phyloP scores from a whole-genome alignment of 2,888 invertebrate genomes.

The Protophormia terraenovae region DNA sequence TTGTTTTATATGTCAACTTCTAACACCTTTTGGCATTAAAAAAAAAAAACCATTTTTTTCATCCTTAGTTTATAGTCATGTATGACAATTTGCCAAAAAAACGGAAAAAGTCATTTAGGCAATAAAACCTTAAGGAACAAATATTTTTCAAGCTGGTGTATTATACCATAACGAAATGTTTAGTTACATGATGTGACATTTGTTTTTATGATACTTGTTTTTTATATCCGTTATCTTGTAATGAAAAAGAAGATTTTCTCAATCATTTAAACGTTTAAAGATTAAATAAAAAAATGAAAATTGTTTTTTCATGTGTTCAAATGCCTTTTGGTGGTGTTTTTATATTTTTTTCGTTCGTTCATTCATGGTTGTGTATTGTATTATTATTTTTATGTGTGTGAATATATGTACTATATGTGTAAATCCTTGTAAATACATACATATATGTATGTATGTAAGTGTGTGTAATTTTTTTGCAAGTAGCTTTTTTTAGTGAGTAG shows the following conservation, averaged over 20 bases:
- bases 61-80: neutral
- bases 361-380: slow-evolving; percentile 1
- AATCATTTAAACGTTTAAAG: slow-evolving; percentile 60
- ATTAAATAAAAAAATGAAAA: slow-evolving; percentile 58
- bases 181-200: slow-evolving; percentile 72
- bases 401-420: no score
- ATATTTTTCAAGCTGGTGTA: slow-evolving; percentile 14
- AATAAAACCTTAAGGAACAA: slow-evolving; percentile 38
- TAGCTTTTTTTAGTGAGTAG: slow-evolving; percentile 57
- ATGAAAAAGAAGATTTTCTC: slow-evolving; percentile 69
- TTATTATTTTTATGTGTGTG: slow-evolving; percentile 17
- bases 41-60: neutral
- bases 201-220: slow-evolving; percentile 72
- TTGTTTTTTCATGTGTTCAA: slow-evolving; percentile 64
- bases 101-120: slow-evolving; percentile 55
- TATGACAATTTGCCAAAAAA: slow-evolving; percentile 58
- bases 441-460: slow-evolving; percentile 3
- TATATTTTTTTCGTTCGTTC: neutral
- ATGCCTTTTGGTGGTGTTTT: slow-evolving; percentile 48
- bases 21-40: slow-evolving; percentile 45
- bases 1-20: slow-evolving; percentile 63
- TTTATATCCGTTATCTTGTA: slow-evolving; percentile 17
- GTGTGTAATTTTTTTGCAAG: slow-evolving; percentile 4
- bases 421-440: neutral
- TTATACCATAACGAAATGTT: slow-evolving; percentile 64